Conservation (phyloP, 2,888 invertebrate genomes). For the Villa cingulata region DNA sequence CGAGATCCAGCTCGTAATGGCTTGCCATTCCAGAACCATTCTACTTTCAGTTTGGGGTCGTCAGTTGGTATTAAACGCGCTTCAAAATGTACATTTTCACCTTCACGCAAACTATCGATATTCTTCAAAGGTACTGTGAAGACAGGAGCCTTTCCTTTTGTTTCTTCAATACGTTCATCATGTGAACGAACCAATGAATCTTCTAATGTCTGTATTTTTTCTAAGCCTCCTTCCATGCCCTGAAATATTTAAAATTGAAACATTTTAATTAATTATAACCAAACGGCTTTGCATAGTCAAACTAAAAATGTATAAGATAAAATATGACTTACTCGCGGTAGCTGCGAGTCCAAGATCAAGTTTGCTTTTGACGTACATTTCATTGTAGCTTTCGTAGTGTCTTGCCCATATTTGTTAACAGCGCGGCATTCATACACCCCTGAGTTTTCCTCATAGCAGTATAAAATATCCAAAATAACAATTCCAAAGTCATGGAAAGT, state of each 20-base stretch:
- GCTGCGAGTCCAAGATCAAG: constrained; percentile 81
- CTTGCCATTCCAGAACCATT: constrained; percentile 93
- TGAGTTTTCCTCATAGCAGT: constrained; percentile 92
- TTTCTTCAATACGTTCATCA: constrained; percentile 59
- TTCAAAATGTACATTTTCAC: constrained; percentile 84
- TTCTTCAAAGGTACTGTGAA: constrained; percentile 82
- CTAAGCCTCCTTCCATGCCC: constrained; percentile 90
- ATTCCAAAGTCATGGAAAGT: constrained; percentile 97
- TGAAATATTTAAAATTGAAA: constrained; percentile 25
- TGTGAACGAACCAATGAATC: constrained; percentile 69
- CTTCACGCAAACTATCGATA: constrained; percentile 74
- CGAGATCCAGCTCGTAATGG: constrained; percentile 77
- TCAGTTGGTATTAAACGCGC: constrained; percentile 79
- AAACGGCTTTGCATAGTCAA: no score
- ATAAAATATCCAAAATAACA: constrained; percentile 87
- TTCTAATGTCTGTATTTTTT: constrained; percentile 84
- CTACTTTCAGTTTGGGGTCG: constrained; percentile 79
- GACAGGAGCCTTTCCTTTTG: constrained; percentile 72
- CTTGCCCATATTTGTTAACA: constrained; percentile 79
- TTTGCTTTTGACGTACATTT: constrained; percentile 81
- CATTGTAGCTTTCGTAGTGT: constrained; percentile 69
- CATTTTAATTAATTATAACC: neutral
- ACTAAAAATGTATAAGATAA: neutral
- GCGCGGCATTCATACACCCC: constrained; percentile 90
- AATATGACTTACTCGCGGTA: constrained; percentile 56